Base-by-base conservation (phyloP, 2,888 invertebrate species). In the Napeogenes sylphis region DNA sequence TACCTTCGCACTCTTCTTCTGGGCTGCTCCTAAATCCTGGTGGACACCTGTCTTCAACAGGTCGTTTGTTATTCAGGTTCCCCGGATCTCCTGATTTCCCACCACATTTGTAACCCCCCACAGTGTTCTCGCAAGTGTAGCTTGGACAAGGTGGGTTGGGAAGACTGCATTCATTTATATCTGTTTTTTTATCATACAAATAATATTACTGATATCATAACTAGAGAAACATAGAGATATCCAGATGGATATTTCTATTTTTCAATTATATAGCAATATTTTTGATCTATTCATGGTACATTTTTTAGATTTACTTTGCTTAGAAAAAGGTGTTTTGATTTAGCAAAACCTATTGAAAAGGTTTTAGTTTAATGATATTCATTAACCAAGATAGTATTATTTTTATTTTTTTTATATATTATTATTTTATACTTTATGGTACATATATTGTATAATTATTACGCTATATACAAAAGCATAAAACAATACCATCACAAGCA, bases 151-250 rank as follows among this genome's bases (percentile, higher is more conserved):
- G 90, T 0, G 91, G 88, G n/a, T 75, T 77, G 0, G 82, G 80
- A 0, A 89, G 74, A 1, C 74, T 71, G 57, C 98, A 98, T 84
- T 98, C 98, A 79, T 98, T 94, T 55, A 98, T 93, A 80, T 99
- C 99, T 88, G 73, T 42, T 42, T 35, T 21, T 42, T 42, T 6
- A 10, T 10, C 2, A 42, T 42, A 12, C 3, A 42, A 10, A 12
- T 10, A 8, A 10, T 6, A 38, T 8, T 38, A 38, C 5, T 6
- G 4, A 38, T 2, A 38, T 6, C 4, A 38, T 38, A 3, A 6
- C 3, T 38, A 38, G 38, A 38, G 38, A 21, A 21, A 21, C 0
- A 21, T 21, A 21, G 0, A 21, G 21, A 21, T 21, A 21, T n/a
- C n/a, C n/a, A n/a, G n/a, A n/a, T n/a, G n/a, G n/a, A n/a, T n/a